phyloP scores from a whole-genome alignment of 2,888 invertebrate species.

The Spialia ferax region DNA sequence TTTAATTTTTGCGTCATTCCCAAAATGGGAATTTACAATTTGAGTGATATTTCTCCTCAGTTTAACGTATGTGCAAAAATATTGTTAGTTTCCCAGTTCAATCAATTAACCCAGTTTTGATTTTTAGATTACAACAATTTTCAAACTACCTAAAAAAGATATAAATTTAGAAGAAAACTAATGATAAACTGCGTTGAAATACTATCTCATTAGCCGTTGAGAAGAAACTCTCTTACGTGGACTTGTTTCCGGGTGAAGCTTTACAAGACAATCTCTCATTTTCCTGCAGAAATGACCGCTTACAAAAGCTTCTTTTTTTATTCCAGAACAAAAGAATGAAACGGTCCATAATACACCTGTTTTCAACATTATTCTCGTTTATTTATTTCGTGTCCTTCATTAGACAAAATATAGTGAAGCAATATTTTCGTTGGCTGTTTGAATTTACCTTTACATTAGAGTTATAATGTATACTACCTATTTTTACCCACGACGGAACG shows the following conservation, averaged over 20 bases:
- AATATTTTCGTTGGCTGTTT: not conserved
- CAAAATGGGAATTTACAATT: too few species aligned
- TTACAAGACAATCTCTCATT: conserved; percentile 36
- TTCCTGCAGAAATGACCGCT: conserved; percentile 39
- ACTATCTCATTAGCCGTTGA: conserved; percentile 38
- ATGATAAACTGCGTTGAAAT: conserved; percentile 27
- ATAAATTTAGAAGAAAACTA: conserved; percentile 13
- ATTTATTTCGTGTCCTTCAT: not conserved
- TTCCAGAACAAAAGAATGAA: conserved; percentile 28
- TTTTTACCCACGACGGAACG: too few species aligned
- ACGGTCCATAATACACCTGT: conserved; percentile 19
- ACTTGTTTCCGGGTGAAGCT: conserved; percentile 34
- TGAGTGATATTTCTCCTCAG: too few species aligned
- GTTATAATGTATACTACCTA: not conserved
- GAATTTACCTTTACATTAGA: not conserved
- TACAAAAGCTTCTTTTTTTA: conserved; percentile 36
- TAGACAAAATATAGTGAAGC: not conserved
- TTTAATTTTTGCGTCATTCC: too few species aligned
- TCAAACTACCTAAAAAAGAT: not conserved
- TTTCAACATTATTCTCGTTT: not conserved
- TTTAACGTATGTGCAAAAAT: too few species aligned
- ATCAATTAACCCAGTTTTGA: too few species aligned
- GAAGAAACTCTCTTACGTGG: conserved; percentile 26
- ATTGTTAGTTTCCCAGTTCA: too few species aligned
- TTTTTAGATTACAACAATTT: too few species aligned